Evolutionary conservation across 2,797 vertebrate species (phyloP), one percentile per base, ranked within the genome.

Genomic region (Aphelocoma californica): DNA sequence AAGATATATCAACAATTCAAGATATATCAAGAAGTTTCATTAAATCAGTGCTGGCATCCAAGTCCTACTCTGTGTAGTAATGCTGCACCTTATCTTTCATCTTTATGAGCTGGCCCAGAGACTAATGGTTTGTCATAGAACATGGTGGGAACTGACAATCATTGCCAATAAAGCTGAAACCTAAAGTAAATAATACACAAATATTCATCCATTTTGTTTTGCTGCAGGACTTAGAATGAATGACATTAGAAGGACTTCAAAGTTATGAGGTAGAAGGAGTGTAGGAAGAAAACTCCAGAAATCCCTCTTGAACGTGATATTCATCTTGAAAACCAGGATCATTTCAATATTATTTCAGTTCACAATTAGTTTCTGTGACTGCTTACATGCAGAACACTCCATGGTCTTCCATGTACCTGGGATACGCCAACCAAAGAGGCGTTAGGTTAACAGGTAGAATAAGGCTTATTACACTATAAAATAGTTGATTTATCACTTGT

Each of bases 401-500:
- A 28, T 34, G 19, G 48, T 56, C 51, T 79, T 88, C 51, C 40
- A 12, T 16, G 4, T 62, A 73, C 44, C 44, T 74, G 57, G 64
- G 77, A 47, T 80, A 64, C 14, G n/a, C 73, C 56, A 83, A 80
- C 93, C 61, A 83, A 80, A 65, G 32, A 86, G 56, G 9, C 45
- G 54, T 58, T 78, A 92, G 61, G 56, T 84, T 92, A 96, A 84
- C 83, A 87, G 72, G 66, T 83, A 92, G 66, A 92, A 89, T 74
- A 95, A 86, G 40, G 61, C 86, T 82, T 87, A 92, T 96, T 95
- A 74, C 70, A 77, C 83, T 92, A 79, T 88, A 86, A 95, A 98
- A 90, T 79, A 96, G 84, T 67, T 95, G 95, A 97, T 97, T 97
- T 95, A 96, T 92, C 82, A 73, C 93, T 97, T 96, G 95, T 96